Conservation (phyloP, 2,113 vertebrate species). For the Gymnocephalus cernua region DNA sequence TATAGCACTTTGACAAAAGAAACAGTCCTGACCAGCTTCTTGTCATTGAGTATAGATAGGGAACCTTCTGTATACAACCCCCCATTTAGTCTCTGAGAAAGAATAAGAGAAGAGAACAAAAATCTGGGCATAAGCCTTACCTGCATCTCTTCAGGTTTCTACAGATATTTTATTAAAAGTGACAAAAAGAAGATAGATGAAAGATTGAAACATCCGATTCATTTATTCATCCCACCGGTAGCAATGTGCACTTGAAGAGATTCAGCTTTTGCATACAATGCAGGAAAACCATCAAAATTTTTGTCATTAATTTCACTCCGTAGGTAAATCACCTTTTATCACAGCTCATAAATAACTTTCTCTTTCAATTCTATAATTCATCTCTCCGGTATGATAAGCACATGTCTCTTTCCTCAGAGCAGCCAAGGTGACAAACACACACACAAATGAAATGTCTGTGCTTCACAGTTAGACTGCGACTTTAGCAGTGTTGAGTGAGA, state of each 20-base stretch:
- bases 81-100: neutral
- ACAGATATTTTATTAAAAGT: neutral
- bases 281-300: slow-evolving; percentile 15
- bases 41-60: neutral
- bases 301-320: slow-evolving; percentile 37
- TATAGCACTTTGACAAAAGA: slow-evolving; percentile 6
- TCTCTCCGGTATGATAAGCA: slow-evolving; percentile 12
- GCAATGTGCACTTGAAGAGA: slow-evolving; percentile 17
- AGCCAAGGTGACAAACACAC: slow-evolving; percentile 5
- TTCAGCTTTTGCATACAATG: slow-evolving; percentile 8
- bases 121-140: neutral
- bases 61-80: slow-evolving; percentile 1
- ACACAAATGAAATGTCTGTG: neutral
- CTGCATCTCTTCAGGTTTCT: neutral
- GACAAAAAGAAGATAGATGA: slow-evolving; percentile 37
- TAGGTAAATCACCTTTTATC: slow-evolving; percentile 35
- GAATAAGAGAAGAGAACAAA: neutral
- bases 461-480: neutral
- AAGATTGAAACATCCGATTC: slow-evolving; percentile 14
- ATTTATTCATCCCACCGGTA: slow-evolving; percentile 34
- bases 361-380: slow-evolving; percentile 32
- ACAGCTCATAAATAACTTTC: slow-evolving; percentile 35
- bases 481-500: slow-evolving; percentile 3
- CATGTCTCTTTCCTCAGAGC: neutral
- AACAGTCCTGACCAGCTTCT: neutral